A percentile compares a stretch with the other conserved stretches of the same genome.
These are phyloP conservation scores for Archivesica marissinica DNA, from an alignment of 1,140 invertebrate genomes.

Conservation along the genomic window DNA sequence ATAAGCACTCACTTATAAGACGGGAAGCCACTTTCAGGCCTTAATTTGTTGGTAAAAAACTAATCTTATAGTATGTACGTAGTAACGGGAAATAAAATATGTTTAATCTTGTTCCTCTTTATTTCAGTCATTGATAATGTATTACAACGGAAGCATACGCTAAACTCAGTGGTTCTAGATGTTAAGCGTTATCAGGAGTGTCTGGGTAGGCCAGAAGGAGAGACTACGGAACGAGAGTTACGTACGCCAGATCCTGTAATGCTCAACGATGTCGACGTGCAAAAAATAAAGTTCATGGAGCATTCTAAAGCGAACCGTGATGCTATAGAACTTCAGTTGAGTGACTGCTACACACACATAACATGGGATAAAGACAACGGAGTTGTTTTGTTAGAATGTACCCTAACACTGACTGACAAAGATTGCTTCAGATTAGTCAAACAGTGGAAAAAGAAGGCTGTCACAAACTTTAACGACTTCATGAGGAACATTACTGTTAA, in stretches of 20 bases:
- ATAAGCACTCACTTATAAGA: too few species aligned
- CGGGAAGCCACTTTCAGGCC: too few species aligned
- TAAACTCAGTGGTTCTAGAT: constrained; percentile 15
- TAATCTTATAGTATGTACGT: too few species aligned
- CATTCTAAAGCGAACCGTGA: background rate
- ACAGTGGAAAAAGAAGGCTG: constrained; percentile 39
- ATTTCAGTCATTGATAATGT: constrained; percentile 60
- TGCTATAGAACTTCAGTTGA: constrained; percentile 26
- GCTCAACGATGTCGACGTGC: background rate
- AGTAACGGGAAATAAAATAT: too few species aligned
- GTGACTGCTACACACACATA: constrained; percentile 12
- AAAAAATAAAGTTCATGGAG: constrained; percentile 47
- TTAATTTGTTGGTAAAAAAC: too few species aligned
- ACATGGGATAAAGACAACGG: background rate
- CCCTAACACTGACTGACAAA: constrained; percentile 7
- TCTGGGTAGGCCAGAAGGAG: constrained; percentile 62
- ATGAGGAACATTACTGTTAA: constrained; percentile 28
- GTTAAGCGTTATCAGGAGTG: constrained; percentile 62
- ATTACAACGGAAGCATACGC: constrained; percentile 38
- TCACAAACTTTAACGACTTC: constrained; percentile 20
- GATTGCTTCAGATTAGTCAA: constrained; percentile 32
- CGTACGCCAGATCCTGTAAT: background rate
- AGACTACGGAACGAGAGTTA: background rate
- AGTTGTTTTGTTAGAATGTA: constrained; percentile 26
- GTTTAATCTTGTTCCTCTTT: too few species aligned